Evolutionary conservation across 2,888 invertebrate species (phyloP), one percentile per base, ranked within the genome.

Genomic region (Conops quadrifasciatus): DNA sequence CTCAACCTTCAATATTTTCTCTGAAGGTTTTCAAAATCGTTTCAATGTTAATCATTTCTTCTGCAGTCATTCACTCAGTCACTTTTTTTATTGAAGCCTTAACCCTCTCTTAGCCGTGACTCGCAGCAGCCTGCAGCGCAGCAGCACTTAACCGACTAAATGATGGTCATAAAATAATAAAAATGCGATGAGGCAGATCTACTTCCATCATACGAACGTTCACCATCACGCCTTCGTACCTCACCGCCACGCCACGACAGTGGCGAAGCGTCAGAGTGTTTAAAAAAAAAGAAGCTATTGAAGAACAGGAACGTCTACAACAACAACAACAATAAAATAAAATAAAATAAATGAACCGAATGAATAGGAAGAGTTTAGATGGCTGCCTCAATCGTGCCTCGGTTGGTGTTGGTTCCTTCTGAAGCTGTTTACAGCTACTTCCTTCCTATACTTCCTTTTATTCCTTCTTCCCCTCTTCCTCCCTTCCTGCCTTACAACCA

Each of bases 161-260:
- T 56, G 73, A 72, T 71, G 75, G 73, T 77, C 76, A 76, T 77
- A 77, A 77, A 80, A 72, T 75, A 76, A 79, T 80, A 77, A 82
- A 81, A 76, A 74, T 71, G 69, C 65, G 67, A 71, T 67, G 73
- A 67, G 16, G 75, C 53, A 66, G 75, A 75, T 69, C 69, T 60
- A 72, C 62, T 69, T 65, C 21, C 71, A 67, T 72, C 30, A 59
- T 51, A 36, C 58, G 59, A 36, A 21, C 47, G 26, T 19, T 43
- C 43, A 36, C 60, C 16, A n/a, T 30, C 15, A 21, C 28, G 58
- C 58, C 58, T 5, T 15, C 30, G 36, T 13, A n/a, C 51, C 3
- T 51, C 58, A 58, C 5, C 26, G 19, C 15, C 67, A 15, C 47
- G 19, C 21, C 67, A 67, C 36, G 16, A 58, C 11, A 36, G 30